These are phyloP conservation scores for Acropora yongei DNA, from an alignment of 64 coral and sea anemone species.

Conservation along the genomic window DNA sequence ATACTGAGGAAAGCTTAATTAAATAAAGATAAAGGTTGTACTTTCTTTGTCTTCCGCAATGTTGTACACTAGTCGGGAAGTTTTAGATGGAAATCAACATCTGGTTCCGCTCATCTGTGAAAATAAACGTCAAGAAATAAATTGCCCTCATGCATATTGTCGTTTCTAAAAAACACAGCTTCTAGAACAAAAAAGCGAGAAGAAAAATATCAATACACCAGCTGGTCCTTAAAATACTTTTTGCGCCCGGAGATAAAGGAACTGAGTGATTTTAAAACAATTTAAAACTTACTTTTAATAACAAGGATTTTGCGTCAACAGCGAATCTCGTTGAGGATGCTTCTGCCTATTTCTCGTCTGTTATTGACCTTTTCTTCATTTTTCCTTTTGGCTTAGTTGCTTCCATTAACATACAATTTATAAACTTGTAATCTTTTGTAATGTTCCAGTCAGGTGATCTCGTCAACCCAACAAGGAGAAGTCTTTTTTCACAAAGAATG, in stretches of 20 bases:
- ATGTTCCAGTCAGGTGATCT: slow-evolving; percentile 84
- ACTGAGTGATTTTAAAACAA: too few species aligned
- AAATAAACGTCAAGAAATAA: not conserved
- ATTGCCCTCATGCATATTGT: not conserved
- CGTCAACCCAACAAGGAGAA: slow-evolving; percentile 83
- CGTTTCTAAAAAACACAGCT: not conserved
- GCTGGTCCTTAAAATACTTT: too few species aligned
- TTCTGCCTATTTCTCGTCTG: too few species aligned
- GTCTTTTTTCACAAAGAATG: slow-evolving; percentile 83
- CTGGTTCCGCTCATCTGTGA: not conserved
- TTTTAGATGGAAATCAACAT: slow-evolving; percentile 29
- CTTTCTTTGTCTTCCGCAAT: not conserved
- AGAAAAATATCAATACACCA: too few species aligned
- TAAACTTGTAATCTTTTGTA: not conserved
- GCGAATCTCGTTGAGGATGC: too few species aligned
- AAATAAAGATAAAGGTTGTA: not conserved
- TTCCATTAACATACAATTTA: not conserved
- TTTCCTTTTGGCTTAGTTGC: too few species aligned
- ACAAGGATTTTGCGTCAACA: too few species aligned
- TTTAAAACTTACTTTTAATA: too few species aligned
- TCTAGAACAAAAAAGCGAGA: too few species aligned
- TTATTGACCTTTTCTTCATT: too few species aligned
- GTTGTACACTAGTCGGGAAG: not conserved
- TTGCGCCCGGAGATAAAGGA: too few species aligned
- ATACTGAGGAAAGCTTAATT: too few species aligned